These are phyloP conservation scores for Erebia epiphron DNA, from an alignment of 2,888 invertebrate genomes.

Conservation along the genomic window DNA sequence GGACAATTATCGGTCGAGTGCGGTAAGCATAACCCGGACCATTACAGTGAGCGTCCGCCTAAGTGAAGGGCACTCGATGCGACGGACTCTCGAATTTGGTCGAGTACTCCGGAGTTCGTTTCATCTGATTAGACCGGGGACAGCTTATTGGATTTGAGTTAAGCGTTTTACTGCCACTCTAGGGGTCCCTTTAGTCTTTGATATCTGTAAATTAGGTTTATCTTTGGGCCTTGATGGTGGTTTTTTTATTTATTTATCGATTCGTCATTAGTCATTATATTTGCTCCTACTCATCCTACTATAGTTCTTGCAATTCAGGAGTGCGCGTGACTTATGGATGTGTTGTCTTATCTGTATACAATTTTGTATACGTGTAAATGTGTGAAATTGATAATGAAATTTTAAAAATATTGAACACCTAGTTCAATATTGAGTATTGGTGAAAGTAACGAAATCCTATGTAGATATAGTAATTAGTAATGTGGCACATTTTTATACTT, in stretches of 20 bases:
- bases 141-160: conserved; percentile 65
- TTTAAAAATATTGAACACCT: too few relatives aligned
- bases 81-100: conserved; percentile 59
- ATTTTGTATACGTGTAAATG: too few relatives aligned
- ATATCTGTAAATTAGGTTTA: conserved; percentile 26
- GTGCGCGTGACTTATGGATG: too few relatives aligned
- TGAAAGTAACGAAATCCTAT: too few relatives aligned
- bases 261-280: not conserved
- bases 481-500: too few relatives aligned
- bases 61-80: conserved; percentile 51
- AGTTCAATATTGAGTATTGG: too few relatives aligned
- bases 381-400: too few relatives aligned
- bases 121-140: conserved; percentile 67
- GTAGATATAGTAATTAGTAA: too few relatives aligned
- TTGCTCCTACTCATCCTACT: too few relatives aligned
- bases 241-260: conserved; percentile 3
- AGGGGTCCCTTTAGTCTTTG: conserved; percentile 30
- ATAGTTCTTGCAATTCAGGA: too few relatives aligned
- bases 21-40: conserved; percentile 27
- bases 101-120: conserved; percentile 52
- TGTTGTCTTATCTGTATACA: too few relatives aligned
- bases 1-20: not conserved
- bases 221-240: conserved; percentile 9
- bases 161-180: conserved; percentile 51
- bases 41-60: conserved; percentile 40